Evolutionary conservation across 2,888 invertebrate genomes (phyloP), one percentile per base, ranked within the genome.

Genomic region (Lasioglossum zephyrum): DNA sequence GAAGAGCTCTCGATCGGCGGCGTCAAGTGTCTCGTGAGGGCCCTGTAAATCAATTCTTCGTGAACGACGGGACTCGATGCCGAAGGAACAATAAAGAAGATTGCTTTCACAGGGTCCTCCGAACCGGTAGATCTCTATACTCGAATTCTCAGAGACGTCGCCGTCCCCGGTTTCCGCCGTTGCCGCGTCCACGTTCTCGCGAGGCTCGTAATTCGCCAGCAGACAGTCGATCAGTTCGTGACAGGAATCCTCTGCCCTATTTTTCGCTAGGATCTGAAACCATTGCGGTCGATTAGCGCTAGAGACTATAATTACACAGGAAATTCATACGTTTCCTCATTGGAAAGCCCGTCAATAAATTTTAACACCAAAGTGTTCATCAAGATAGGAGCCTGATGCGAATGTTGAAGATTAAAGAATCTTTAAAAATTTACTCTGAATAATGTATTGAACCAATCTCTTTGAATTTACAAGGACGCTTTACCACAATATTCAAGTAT

Each of bases 221-320:
- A 97, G 95, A 92, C 97, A 97, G 92, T 97, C 97, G 73, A 97
- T 97, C n/a, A 97, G 95, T 83, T 97, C 96, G 88, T 97, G 97
- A 90, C 97, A 97, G 92, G 97, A 97, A 49, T 96, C 95, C 95
- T 97, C 97, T 0, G 97, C 97, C 72, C 97, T 96, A 89, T 97
- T 97, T 92, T 96, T 96, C 0, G 97, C 96, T 87, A 97, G 93
- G 72, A 96, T 94, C 96, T 97, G 91, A 63, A 92, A 93, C 36
- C 22, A n/a, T 36, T 41, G 18, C 18, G 22, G 18, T 26, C 5
- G 22, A 53, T 53, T 53, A 53, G 1, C 8, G 49, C 22, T 49
- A 22, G 11, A 13, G 4, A 60, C 57, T 60, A 26, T 60, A 5
- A 11, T 2, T 13, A 26, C 60, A 49, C 22, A 22, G 22, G 22